phyloP scores from a whole-genome alignment of 2,113 vertebrate genomes.

The Pseudorhombus dupliciocellatus region DNA sequence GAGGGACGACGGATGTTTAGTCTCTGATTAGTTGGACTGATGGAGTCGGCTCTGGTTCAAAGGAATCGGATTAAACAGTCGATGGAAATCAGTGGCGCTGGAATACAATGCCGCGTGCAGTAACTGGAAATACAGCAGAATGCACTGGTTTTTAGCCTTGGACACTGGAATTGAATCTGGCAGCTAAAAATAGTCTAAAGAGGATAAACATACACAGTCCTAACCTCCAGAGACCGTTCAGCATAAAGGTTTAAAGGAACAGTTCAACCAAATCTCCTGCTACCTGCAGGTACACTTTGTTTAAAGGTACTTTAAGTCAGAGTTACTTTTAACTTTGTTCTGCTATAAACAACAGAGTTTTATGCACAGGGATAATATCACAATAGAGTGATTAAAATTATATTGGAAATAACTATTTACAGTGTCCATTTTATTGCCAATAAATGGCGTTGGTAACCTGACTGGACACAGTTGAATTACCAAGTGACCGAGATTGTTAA shows the following conservation, averaged over 20 bases:
- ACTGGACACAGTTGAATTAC: no score
- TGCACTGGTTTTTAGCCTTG: slow-evolving; percentile 1
- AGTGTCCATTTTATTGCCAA: no score
- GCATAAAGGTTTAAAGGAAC: not conserved
- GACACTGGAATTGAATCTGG: not conserved
- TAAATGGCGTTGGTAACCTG: no score
- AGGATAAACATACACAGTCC: not conserved
- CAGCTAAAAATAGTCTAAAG: not conserved
- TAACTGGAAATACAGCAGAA: not conserved
- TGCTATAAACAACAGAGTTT: not conserved
- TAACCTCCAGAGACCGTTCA: not conserved
- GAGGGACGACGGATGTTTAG: slow-evolving; percentile 48
- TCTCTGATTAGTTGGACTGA: slow-evolving; percentile 47
- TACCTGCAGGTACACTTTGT: not conserved
- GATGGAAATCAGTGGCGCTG: not conserved
- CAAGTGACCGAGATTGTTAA: no score
- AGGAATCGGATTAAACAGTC: slow-evolving; percentile 27
- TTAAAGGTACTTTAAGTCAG: not conserved
- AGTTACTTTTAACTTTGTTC: not conserved
- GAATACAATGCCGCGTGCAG: not conserved
- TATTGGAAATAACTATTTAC: not conserved
- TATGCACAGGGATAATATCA: not conserved
- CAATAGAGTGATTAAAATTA: not conserved
- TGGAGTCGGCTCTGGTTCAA: slow-evolving; percentile 42
- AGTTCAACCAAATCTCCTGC: not conserved